Conservation (phyloP, 2,113 vertebrate genomes). For the Corythoichthys intestinalis region DNA sequence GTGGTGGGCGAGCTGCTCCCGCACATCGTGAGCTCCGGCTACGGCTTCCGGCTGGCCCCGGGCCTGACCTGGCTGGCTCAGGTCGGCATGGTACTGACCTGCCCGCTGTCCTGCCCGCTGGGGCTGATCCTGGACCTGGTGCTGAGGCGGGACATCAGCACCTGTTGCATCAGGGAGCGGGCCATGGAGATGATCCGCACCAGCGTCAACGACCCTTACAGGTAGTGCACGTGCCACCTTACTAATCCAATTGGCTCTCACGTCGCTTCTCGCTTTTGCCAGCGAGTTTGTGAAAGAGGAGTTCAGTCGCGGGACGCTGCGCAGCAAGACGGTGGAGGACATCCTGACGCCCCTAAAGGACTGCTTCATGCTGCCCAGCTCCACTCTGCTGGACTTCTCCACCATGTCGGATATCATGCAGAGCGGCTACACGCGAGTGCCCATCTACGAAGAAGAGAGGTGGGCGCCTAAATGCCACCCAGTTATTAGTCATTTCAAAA, state of each 20-base stretch:
- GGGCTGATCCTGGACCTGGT: slow-evolving; percentile 80
- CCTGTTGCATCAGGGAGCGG: slow-evolving; percentile 74
- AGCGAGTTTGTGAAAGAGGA: slow-evolving; percentile 86
- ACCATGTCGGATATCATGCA: slow-evolving; percentile 92
- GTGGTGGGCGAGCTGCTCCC: slow-evolving; percentile 81
- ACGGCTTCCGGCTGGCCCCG: slow-evolving; percentile 80
- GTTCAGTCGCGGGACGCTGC: slow-evolving; percentile 81
- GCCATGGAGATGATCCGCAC: slow-evolving; percentile 84
- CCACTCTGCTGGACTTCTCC: slow-evolving; percentile 80
- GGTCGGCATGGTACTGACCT: slow-evolving; percentile 80
- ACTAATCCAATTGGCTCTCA: not conserved
- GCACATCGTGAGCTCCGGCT: slow-evolving; percentile 79
- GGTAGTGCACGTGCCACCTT: slow-evolving; percentile 22
- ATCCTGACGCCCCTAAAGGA: slow-evolving; percentile 85
- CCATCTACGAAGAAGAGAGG: slow-evolving; percentile 87
- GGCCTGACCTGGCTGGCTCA: slow-evolving; percentile 79
- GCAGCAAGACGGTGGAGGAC: slow-evolving; percentile 85
- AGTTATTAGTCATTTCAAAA: no score
- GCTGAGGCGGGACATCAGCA: slow-evolving; percentile 73
- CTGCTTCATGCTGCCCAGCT: slow-evolving; percentile 86
- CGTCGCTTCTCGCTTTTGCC: not conserved
- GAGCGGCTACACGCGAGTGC: slow-evolving; percentile 87
- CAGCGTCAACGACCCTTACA: slow-evolving; percentile 80
- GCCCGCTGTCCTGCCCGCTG: slow-evolving; percentile 80
- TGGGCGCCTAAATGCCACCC: not conserved